phyloP scores from a whole-genome alignment of 1,140 invertebrate genomes.

The Psilanteris sp. region DNA sequence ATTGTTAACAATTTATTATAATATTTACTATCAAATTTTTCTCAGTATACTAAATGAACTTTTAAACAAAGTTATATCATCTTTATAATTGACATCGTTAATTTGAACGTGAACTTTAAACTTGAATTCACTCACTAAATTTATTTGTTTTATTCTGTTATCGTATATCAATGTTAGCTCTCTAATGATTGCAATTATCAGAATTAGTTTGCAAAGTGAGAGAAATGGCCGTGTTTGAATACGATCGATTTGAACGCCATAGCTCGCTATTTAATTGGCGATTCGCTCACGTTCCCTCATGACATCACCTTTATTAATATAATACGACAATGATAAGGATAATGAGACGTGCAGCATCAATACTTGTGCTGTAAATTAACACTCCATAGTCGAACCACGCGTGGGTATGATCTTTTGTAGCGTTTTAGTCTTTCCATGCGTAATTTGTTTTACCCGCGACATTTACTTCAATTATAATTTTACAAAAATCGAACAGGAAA shows the following conservation, averaged over 20 bases:
- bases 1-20: too few relatives aligned
- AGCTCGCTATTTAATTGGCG: constrained; percentile 32
- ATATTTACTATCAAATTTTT: too few relatives aligned
- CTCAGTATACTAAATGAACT: too few relatives aligned
- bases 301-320: constrained; percentile 64
- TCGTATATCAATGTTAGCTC: constrained; percentile 24
- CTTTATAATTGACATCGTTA: neutral
- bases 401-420: constrained; percentile 39
- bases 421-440: constrained; percentile 35
- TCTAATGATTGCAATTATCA: constrained; percentile 52
- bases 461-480: constrained; percentile 38
- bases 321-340: constrained; percentile 52
- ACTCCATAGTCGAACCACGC: constrained; percentile 2
- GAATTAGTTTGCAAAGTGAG: constrained; percentile 41
- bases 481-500: constrained; percentile 16
- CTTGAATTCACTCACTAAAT: constrained; percentile 21
- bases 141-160: constrained; percentile 19
- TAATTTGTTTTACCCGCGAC: constrained; percentile 14
- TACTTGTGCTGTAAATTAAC: constrained; percentile 32
- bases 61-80: neutral
- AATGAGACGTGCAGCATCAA: constrained; percentile 52
- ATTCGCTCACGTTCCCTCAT: constrained; percentile 44
- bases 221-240: constrained; percentile 38
- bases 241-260: constrained; percentile 46
- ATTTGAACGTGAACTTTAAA: constrained; percentile 18